phyloP scores from a whole-genome alignment of 2,113 vertebrate genomes.

The Oryzias melastigma region DNA sequence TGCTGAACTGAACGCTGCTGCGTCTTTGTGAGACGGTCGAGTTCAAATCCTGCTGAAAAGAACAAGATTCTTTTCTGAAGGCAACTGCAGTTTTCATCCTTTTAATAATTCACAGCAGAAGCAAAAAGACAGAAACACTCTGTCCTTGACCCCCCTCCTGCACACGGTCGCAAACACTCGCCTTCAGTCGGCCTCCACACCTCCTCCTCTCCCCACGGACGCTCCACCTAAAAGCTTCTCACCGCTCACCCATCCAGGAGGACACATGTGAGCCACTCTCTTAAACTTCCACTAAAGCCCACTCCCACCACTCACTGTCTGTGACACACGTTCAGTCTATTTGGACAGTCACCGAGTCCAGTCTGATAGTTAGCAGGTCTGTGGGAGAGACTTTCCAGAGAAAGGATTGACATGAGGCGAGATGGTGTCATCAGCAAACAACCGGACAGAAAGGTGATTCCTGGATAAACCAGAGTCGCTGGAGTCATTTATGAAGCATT shows the following conservation, averaged over 20 bases:
- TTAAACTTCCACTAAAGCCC: slow-evolving; percentile 40
- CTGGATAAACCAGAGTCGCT: not conserved
- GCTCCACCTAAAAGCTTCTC: slow-evolving; percentile 53
- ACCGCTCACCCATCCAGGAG: slow-evolving; percentile 68
- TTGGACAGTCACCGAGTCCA: too few species aligned
- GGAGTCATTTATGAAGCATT: too few species aligned
- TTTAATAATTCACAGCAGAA: slow-evolving; percentile 77
- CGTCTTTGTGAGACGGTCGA: not conserved
- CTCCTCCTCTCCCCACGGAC: not conserved
- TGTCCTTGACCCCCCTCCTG: not conserved
- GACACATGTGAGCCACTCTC: slow-evolving; percentile 54
- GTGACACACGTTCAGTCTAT: too few species aligned
- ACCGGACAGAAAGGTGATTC: not conserved
- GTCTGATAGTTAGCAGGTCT: too few species aligned
- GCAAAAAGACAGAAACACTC: slow-evolving; percentile 46
- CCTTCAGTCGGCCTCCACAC: slow-evolving; percentile 10
- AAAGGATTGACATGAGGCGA: too few species aligned
- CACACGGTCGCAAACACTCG: slow-evolving; percentile 14
- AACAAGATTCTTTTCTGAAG: slow-evolving; percentile 34
- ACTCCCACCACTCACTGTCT: not conserved
- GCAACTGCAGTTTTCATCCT: slow-evolving; percentile 66
- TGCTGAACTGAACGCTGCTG: slow-evolving; percentile 14
- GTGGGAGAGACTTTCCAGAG: too few species aligned
- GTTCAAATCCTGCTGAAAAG: too few species aligned
- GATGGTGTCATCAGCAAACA: too few species aligned